Base-by-base conservation (phyloP, 2,113 vertebrate species). In the Charina bottae region DNA sequence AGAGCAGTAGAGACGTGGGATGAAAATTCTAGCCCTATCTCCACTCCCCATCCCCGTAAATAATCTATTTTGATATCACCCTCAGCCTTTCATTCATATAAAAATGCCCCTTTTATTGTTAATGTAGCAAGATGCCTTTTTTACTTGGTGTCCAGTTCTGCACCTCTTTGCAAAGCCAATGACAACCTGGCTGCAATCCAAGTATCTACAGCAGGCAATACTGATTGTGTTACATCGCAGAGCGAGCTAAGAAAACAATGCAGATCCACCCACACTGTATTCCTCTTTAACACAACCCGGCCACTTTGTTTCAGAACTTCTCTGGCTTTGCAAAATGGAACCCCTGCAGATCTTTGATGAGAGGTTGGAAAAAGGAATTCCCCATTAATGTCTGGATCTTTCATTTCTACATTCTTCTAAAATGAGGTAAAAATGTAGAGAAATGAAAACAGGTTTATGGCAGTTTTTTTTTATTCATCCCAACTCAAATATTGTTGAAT, bases 401-500 rank as follows among this genome's bases (percentile, higher is more conserved):
- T 56, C 8, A 42, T 87, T 85, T 87, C 33, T 17, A 42, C 33
- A 6, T 0, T 5, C 24, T 59, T 59, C n/a, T 42, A 59, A 42
- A 37, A 37, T 15, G 33, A 58, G 21, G 23, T 13, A 2, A 49
- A 58, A 87, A 86, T 0, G 0, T 12, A n/a, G 0, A 86, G 28
- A 53, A 86, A 56, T 87, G 54, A 6, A 87, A 56, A 59, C 9
- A 6, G 4, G 21, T 58, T 87, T 58, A 58, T 59, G 33, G 56
- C 49, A n/a, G 23, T 28, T 13, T n/a, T 26, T 62, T 64, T 28
- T 13, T 15, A 72, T 72, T 72, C 26, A 23, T 49, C 83, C 85
- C 33, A 19, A 37, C 49, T 3, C n/a, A 55, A 33, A 93, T 87
- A 89, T 0, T 93, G 92, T 54, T 96, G 53, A 58, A 60, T 2